phyloP scores from a whole-genome alignment of 2,797 vertebrate species.

The Telmatherina bonti region DNA sequence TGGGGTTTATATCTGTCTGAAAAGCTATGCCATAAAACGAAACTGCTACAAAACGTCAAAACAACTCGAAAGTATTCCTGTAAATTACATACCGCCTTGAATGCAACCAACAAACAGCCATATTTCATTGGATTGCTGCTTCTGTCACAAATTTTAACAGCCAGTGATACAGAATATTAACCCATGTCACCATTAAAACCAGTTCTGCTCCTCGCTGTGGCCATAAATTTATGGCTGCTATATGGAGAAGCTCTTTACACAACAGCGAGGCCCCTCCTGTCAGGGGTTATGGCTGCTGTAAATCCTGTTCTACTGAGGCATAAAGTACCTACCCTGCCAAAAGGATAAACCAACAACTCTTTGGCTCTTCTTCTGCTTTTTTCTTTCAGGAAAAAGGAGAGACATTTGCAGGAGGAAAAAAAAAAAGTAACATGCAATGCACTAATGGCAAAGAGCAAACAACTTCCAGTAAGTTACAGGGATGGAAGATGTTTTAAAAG shows the following conservation, averaged over 20 bases:
- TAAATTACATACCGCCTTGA: slow-evolving; percentile 17
- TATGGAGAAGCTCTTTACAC: slow-evolving; percentile 43
- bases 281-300: slow-evolving; percentile 50
- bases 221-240: slow-evolving; percentile 54
- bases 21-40: slow-evolving; percentile 5
- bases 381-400: background rate
- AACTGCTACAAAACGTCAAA: slow-evolving; percentile 26
- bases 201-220: slow-evolving; percentile 37
- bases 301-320: slow-evolving; percentile 33
- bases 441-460: slow-evolving; percentile 2
- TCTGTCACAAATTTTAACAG: slow-evolving; percentile 49
- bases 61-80: slow-evolving; percentile 20
- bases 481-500: slow-evolving; percentile 2
- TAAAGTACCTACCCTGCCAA: slow-evolving; percentile 18
- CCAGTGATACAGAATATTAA: slow-evolving; percentile 51
- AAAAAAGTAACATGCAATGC: background rate
- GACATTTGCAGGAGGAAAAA: background rate
- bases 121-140: slow-evolving; percentile 43
- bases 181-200: slow-evolving; percentile 66
- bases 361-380: slow-evolving; percentile 33
- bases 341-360: slow-evolving; percentile 20
- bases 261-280: slow-evolving; percentile 49
- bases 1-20: slow-evolving; percentile 12
- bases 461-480: background rate
- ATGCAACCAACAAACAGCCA: slow-evolving; percentile 21